A percentile compares a stretch with the other conserved stretches of the same genome.
Conservation (phyloP, 92 coral and sea anemone genomes). For the Virgularia gustaviana region DNA sequence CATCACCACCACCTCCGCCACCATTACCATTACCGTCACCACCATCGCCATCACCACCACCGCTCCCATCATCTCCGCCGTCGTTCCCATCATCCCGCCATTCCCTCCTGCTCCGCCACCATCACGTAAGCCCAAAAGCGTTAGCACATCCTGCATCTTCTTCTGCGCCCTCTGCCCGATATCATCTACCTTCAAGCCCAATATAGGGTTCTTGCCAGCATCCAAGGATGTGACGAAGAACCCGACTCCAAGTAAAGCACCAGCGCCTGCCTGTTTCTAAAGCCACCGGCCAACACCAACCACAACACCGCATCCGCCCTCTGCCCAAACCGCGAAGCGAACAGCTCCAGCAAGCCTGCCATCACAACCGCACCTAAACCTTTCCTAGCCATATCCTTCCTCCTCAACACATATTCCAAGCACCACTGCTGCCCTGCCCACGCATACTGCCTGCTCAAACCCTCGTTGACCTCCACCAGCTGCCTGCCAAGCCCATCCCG, state of each 20-base stretch:
- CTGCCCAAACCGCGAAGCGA: neutral
- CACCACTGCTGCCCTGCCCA: too few relatives aligned
- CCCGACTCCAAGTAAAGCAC: neutral
- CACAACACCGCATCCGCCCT: neutral
- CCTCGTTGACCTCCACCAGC: neutral
- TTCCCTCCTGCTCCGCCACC: neutral
- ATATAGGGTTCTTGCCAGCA: too few relatives aligned
- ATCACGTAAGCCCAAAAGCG: too few relatives aligned
- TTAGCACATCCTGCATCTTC: neutral
- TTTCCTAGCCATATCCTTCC: neutral
- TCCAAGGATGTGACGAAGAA: slow-evolving; percentile 1
- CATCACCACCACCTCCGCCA: neutral
- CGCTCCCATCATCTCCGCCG: neutral
- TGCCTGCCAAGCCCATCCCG: neutral
- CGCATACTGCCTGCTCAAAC: neutral
- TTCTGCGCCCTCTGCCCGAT: neutral
- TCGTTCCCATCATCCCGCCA: neutral
- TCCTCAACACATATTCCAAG: too few relatives aligned
- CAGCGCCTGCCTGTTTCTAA: neutral
- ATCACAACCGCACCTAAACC: neutral
- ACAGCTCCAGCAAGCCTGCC: too few relatives aligned
- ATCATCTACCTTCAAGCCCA: neutral
- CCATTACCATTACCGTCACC: neutral
- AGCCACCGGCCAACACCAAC: too few relatives aligned
- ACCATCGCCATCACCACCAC: neutral